Base-by-base conservation (phyloP, 2,888 invertebrate genomes). In the Eristalis tenax region DNA sequence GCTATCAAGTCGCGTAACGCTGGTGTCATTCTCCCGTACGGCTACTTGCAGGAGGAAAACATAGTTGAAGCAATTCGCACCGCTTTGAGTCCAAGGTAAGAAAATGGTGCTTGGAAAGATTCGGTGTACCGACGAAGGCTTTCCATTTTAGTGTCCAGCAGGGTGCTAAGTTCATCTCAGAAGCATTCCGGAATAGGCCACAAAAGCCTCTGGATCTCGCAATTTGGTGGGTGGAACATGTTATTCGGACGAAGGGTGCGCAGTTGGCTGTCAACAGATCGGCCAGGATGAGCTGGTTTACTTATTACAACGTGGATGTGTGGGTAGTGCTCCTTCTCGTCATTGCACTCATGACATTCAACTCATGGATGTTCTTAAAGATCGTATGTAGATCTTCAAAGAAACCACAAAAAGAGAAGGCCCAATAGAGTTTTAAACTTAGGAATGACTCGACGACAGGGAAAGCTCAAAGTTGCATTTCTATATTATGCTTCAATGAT, bases 181-280 rank as follows among this genome's bases (percentile, higher is more conserved):
- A 90, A 43, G 89, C 93, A 56, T 94, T 93, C 91, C 91, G 90
- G 73, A 94, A 94, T 89, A 93, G 95, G 1, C 94, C 93, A 0
- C 90, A 94, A 88, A 90, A 93, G 0, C 94, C 95, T 0, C 91
- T 94, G 18, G 93, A 94, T 26, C 94, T 94, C 18, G 93, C 95
- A 5, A 92, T 94, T 1, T 94, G 94, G 91, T 95, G 95, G 95
- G 93, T 94, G 6, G 95, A 95, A 89, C 94, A 95, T 89, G 94
- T 94, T 0, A 94, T 94, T 0, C 91, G 93, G 5, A 94, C 94
- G 6, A 91, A 92, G 15, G 95, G 95, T 1, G 94, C 94, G 0
- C 92, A 91, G 3, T 94, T 95, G 90, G 91, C 69, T 26, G 74
- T 76, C 2, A 81, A 81, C 8, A 40, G 66, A 5, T 77, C 84